A percentile compares a stretch with the other conserved stretches of the same genome.
Conservation (phyloP, 2,113 vertebrate genomes). For the Tragelaphus imberbis region DNA sequence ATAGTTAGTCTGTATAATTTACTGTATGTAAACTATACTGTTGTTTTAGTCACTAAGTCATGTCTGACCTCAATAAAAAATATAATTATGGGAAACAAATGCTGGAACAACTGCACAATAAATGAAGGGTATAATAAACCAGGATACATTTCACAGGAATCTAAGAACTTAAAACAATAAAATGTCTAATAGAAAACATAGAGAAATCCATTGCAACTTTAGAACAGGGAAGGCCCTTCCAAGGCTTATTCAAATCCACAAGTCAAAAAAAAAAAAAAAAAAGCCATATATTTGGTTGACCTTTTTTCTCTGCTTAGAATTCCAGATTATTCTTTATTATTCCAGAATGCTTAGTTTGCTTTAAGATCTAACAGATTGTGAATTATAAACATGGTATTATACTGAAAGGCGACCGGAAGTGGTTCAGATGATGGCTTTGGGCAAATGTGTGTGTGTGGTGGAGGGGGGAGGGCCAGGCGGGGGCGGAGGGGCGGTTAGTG, state of each 20-base stretch:
- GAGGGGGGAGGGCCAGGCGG: rapidly evolving
- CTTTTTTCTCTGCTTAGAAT: not conserved
- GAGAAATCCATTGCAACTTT: not conserved
- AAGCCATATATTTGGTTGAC: not conserved
- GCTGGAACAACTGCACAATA: not conserved
- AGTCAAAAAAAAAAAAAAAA: not conserved
- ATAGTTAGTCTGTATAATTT: not conserved
- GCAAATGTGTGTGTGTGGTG: not conserved
- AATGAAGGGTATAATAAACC: not conserved
- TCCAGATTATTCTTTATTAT: not conserved
- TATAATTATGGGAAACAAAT: not conserved
- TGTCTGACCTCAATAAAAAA: not conserved
- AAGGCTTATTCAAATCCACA: not conserved
- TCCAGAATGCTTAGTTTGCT: not conserved
- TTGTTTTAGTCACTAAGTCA: not conserved
- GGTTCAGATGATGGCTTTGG: not conserved
- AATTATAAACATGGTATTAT: not conserved
- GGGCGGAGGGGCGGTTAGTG: rapidly evolving
- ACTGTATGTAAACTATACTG: not conserved
- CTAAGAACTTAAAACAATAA: not conserved
- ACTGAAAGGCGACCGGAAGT: not conserved
- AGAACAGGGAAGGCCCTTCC: not conserved
- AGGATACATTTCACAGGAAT: not conserved
- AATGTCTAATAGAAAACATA: not conserved
- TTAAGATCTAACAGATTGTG: not conserved